Base-by-base conservation (phyloP, 1,140 invertebrate genomes). In the Drosophila parabipectinata region DNA sequence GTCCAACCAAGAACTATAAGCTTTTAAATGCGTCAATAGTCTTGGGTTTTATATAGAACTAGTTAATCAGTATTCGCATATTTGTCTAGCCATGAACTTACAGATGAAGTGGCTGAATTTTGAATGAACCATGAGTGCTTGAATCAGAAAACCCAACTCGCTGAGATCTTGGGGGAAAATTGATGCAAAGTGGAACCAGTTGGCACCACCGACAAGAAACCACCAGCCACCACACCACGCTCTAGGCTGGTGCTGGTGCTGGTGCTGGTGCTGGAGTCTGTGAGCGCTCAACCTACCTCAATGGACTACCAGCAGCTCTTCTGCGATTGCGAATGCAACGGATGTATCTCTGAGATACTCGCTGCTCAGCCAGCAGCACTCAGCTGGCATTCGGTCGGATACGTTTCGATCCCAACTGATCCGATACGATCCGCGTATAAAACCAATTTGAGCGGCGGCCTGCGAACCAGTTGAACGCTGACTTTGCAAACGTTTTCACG, bases 391-490 rank as follows among this genome's bases (percentile, higher is more conserved):
- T 21, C 44, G 44, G 14, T 41, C 15, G 41, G 41, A 47, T 47
- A 9, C 44, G 18, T 24, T 47, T 10, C 44, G 48, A 62, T 39
- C 34, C 48, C 26, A 59, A 37, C 10, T 21, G 10, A 50, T 47
- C 6, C 44, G 15, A 37, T 18, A 28, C 47, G 54, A 64, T 56
- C 62, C 53, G 78, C 74, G 79, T 88, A 88, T 88, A 88, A 88
- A 88, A 88, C 72, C 83, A 83, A 88, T 77, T 83, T 83, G 84
- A 83, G 72, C 72, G 56, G 24, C 83, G 57, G 54, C 39, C 64
- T 34, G 72, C 79, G 83, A 88, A 88, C 84, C 83, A 88, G 83
- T 88, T 88, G 83, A 88, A 84, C 83, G 84, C 58, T 63, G 79
- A 77, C 79, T 83, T 88, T 79, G 83, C 81, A 79, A 84, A 77